Percentiles rank a stretch among this genome's conserved stretches.
Conservation (phyloP, 2,888 invertebrate genomes). For the Drosophila mimetica region DNA sequence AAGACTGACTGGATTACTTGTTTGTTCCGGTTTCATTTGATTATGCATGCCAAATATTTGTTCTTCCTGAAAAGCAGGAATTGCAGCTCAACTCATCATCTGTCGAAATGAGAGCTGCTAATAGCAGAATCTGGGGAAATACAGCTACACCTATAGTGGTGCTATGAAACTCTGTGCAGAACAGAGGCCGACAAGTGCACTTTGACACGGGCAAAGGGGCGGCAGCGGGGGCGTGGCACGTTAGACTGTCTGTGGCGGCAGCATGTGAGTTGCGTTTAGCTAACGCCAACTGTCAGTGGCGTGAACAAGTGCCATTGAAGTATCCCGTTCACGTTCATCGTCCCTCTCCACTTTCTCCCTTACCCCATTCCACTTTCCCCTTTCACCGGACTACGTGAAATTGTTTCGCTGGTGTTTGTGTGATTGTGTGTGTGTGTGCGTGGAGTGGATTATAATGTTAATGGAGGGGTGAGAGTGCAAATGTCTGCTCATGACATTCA, state of each 20-base stretch:
- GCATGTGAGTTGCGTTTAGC: conserved; percentile 44
- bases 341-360: background rate
- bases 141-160: conserved; percentile 15
- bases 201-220: conserved; percentile 26
- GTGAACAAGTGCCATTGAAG: conserved; percentile 61
- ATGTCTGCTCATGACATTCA: conserved; percentile 66
- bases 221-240: conserved; percentile 10
- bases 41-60: conserved; percentile 15
- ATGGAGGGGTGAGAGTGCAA: conserved; percentile 38
- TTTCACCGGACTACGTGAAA: conserved; percentile 26
- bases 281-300: conserved; percentile 56
- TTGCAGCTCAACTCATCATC: conserved; percentile 50
- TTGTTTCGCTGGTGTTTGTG: conserved; percentile 27
- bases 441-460: conserved; percentile 50
- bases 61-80: conserved; percentile 7
- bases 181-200: conserved; percentile 59
- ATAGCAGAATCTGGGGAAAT: conserved; percentile 26
- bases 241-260: conserved; percentile 18
- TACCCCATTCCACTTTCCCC: background rate
- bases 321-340: conserved; percentile 26
- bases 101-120: conserved; percentile 41
- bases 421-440: conserved; percentile 1
- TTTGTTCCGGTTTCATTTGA: background rate
- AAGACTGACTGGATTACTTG: conserved; percentile 2
- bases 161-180: too few relatives aligned